These are phyloP conservation scores for Malthinus flaveolus DNA, from an alignment of 2,888 invertebrate species.

Conservation along the genomic window DNA sequence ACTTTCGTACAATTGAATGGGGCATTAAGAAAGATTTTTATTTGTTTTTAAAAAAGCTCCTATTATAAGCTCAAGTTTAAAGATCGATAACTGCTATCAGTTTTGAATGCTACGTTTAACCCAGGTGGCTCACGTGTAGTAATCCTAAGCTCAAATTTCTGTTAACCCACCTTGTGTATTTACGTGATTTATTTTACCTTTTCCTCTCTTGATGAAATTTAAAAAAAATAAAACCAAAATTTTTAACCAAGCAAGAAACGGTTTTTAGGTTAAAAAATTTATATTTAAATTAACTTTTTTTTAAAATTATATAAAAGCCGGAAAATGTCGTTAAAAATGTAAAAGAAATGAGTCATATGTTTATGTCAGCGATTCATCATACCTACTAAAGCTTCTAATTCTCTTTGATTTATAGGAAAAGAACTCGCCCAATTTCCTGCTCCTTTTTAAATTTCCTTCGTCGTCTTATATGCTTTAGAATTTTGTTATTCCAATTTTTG, in stretches of 20 bases:
- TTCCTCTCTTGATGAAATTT: not conserved
- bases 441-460: constrained; percentile 26
- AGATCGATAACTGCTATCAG: too few species aligned
- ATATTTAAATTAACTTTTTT: not conserved
- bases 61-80: too few species aligned
- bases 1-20: too few species aligned
- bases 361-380: constrained; percentile 32
- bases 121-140: too few species aligned
- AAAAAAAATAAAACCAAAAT: constrained; percentile 1
- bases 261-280: not conserved
- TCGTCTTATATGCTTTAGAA: constrained; percentile 17
- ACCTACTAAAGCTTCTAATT: constrained; percentile 31
- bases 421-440: constrained; percentile 32
- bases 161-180: too few species aligned
- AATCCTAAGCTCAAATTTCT: too few species aligned
- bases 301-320: constrained; percentile 14
- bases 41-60: too few species aligned
- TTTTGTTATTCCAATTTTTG: constrained; percentile 15
- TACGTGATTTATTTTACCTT: too few species aligned
- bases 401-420: constrained; percentile 30
- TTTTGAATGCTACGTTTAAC: too few species aligned
- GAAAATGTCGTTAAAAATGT: constrained; percentile 21
- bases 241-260: not conserved
- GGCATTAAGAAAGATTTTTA: too few species aligned
- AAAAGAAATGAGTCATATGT: constrained; percentile 26